Percentiles rank a stretch among this genome's conserved stretches.
Conservation (phyloP, 2,797 vertebrate genomes). For the Pseudochirops corinnae region DNA sequence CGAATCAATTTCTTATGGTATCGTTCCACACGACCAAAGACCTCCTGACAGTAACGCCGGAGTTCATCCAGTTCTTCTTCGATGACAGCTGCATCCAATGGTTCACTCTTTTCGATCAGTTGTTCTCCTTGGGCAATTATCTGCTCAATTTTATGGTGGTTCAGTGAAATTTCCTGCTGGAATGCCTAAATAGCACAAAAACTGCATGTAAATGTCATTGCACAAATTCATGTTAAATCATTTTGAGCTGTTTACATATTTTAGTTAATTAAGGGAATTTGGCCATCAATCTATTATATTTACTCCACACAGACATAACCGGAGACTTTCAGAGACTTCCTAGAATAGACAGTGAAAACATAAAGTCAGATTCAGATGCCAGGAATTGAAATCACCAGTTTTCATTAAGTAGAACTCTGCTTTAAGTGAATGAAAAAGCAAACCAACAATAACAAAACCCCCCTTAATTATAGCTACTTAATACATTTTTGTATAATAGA, state of each 20-base stretch:
- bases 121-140: conserved; percentile 94
- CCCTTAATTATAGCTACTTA: not conserved
- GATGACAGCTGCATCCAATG: conserved; percentile 94
- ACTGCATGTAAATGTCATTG: not conserved
- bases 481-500: not conserved
- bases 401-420: not conserved
- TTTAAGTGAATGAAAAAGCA: not conserved
- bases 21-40: conserved; percentile 96
- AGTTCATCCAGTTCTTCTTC: conserved; percentile 98
- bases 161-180: conserved; percentile 96
- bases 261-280: not conserved
- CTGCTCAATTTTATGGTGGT: conserved; percentile 93
- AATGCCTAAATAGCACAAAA: conserved; percentile 89
- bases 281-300: not conserved
- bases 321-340: not conserved
- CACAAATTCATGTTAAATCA: not conserved
- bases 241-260: not conserved
- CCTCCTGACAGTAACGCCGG: conserved; percentile 95
- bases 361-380: conserved; percentile 9
- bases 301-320: not conserved
- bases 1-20: conserved; percentile 96
- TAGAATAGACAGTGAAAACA: not conserved
- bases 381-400: not conserved
- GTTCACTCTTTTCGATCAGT: conserved; percentile 96
- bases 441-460: not conserved